Base-by-base conservation (phyloP, 1,140 invertebrate species). In the Leptinotarsa undecemlineata region DNA sequence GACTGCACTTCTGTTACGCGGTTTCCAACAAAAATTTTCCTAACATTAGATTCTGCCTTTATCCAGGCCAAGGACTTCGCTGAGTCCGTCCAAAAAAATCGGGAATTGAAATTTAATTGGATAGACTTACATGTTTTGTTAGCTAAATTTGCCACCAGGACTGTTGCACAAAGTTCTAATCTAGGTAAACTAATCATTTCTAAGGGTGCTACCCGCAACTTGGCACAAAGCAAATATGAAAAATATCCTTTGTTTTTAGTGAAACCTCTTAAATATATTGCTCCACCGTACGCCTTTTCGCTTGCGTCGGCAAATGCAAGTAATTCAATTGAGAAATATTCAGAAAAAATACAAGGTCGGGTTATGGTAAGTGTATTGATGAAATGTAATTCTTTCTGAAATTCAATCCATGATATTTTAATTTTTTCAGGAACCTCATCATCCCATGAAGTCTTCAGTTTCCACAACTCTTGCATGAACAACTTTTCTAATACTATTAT, bases 401-500 rank as follows among this genome's bases (percentile, higher is more conserved):
- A 72, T 48, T 51, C 4, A 62, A 15, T 26, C 71, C 42, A 72
- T 11, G n/a, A 61, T 26, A 63, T 33, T 15, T n/a, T n/a, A n/a
- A n/a, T n/a, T n/a, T n/a, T n/a, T n/a, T n/a, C n/a, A n/a, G n/a
- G n/a, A n/a, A n/a, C n/a, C n/a, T n/a, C n/a, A n/a, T n/a, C n/a
- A n/a, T n/a, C n/a, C n/a, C n/a, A n/a, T n/a, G n/a, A n/a, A 21
- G 13, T 8, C 17, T 23, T 20, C 15, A 63, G 17, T 72, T 72
- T 61, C 57, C 71, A 72, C 23, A 72, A 23, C 17, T 63, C 57
- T 72, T 72, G 71, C 13, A 72, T 62, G 13, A 72, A 21, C 17
- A 72, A n/a, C 21, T 72, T 72, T 15, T 20, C 71, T 23, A 63
- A 72, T n/a, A n/a, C n/a, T n/a, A n/a, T n/a, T n/a, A n/a, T 20